These are phyloP conservation scores for Ditylenchus dipsaci DNA, from an alignment of 1,140 invertebrate genomes.

Conservation along the genomic window DNA sequence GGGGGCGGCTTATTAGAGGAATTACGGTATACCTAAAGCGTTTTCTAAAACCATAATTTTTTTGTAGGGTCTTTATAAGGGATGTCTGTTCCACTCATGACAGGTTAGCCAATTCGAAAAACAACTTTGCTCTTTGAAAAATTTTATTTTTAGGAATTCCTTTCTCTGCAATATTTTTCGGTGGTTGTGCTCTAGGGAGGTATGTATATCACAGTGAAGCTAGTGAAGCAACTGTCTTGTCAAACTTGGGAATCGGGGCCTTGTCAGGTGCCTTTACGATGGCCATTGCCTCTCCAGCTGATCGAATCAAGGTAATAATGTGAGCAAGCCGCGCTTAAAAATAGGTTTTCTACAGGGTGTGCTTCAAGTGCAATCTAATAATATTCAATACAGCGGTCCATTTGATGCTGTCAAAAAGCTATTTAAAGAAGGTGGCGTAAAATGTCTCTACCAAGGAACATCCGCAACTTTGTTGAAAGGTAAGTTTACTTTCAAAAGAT, in stretches of 20 bases:
- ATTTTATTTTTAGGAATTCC: slow-evolving; percentile 62
- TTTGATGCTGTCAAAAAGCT: slow-evolving; percentile 83
- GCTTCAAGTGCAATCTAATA: slow-evolving; percentile 62
- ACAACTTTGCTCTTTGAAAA: too few relatives aligned
- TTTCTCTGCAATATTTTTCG: slow-evolving; percentile 81
- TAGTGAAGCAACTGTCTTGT: slow-evolving; percentile 63
- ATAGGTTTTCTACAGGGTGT: slow-evolving; percentile 42
- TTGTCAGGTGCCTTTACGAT: slow-evolving; percentile 91
- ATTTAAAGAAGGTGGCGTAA: slow-evolving; percentile 83
- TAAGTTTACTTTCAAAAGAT: slow-evolving; percentile 46
- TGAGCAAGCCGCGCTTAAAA: slow-evolving; percentile 23
- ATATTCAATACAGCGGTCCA: slow-evolving; percentile 81
- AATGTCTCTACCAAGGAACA: slow-evolving; percentile 88
- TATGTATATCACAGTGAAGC: slow-evolving; percentile 66
- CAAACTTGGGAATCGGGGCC: slow-evolving; percentile 84
- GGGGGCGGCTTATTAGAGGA: too few relatives aligned
- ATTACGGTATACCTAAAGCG: too few relatives aligned
- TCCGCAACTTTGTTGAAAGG: slow-evolving; percentile 84
- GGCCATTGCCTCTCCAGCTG: slow-evolving; percentile 90
- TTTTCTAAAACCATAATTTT: too few relatives aligned
- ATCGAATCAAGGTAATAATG: slow-evolving; percentile 88
- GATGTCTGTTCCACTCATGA: slow-evolving; percentile 64
- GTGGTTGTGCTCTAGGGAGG: slow-evolving; percentile 90
- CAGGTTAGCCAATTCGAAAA: too few relatives aligned
- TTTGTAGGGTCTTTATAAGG: slow-evolving; percentile 65